These are phyloP conservation scores for Crocallis elinguaria DNA, from an alignment of 2,888 invertebrate genomes.

Conservation along the genomic window DNA sequence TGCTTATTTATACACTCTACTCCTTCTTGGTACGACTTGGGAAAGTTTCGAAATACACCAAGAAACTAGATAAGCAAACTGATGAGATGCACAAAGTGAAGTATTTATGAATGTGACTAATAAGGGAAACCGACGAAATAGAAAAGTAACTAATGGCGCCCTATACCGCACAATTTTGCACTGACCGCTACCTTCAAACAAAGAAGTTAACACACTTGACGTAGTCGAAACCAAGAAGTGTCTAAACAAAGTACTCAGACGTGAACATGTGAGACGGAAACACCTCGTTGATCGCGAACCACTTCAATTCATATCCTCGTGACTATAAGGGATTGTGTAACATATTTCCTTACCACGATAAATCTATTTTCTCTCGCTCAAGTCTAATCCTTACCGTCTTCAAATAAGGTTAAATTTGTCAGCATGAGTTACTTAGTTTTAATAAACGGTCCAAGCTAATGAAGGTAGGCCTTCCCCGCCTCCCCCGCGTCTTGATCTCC, in stretches of 20 bases:
- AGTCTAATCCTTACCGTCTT: constrained; percentile 20
- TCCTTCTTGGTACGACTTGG: too few species aligned
- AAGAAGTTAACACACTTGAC: constrained; percentile 46
- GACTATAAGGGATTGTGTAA: constrained; percentile 81
- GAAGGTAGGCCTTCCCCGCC: constrained; percentile 44
- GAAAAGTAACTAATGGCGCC: too few species aligned
- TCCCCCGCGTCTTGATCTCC: constrained; percentile 34
- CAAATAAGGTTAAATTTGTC: constrained; percentile 9
- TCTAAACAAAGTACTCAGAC: constrained; percentile 52
- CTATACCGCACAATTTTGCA: constrained; percentile 26
- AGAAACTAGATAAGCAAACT: too few species aligned
- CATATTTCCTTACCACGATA: constrained; percentile 70
- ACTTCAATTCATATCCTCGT: constrained; percentile 82
- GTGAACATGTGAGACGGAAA: constrained; percentile 79
- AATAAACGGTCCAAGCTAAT: constrained; percentile 46
- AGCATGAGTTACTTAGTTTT: constrained; percentile 39
- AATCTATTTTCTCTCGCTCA: constrained; percentile 17
- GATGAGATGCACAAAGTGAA: too few species aligned
- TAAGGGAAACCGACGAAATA: too few species aligned
- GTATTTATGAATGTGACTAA: too few species aligned
- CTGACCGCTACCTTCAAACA: constrained; percentile 18
- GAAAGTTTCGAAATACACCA: too few species aligned
- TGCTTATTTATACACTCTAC: too few species aligned
- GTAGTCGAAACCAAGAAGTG: constrained; percentile 41
- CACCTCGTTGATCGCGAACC: constrained; percentile 82